Percentiles rank a stretch among this genome's conserved stretches.
These are phyloP conservation scores for Morus bassanus DNA, from an alignment of 2,797 vertebrate species.

Conservation along the genomic window DNA sequence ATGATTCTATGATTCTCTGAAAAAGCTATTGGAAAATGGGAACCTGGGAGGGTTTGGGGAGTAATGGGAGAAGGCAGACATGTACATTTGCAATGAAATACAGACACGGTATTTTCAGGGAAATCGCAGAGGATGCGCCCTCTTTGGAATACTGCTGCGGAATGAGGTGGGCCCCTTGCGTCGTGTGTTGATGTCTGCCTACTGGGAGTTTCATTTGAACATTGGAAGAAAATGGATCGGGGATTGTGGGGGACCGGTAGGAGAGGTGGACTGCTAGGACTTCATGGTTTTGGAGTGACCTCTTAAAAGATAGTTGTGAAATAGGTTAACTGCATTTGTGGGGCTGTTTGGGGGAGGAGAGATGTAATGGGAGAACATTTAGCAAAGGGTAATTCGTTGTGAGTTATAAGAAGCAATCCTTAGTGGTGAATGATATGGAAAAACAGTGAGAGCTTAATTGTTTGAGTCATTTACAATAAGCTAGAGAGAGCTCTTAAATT, in stretches of 20 bases:
- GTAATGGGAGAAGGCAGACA: accelerated
- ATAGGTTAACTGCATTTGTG: background rate
- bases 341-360: background rate
- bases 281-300: background rate
- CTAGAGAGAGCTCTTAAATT: background rate
- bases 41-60: background rate
- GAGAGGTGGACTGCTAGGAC: background rate
- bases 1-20: too few relatives aligned
- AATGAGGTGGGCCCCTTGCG: background rate
- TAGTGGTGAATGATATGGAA: background rate
- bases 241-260: background rate
- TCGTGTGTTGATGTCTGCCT: too few relatives aligned
- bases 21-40: background rate
- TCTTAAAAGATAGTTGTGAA: background rate
- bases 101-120: background rate
- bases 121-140: background rate
- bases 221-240: background rate
- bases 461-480: background rate
- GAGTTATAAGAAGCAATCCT: background rate
- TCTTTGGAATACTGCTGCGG: background rate
- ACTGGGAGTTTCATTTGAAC: background rate
- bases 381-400: background rate
- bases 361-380: background rate
- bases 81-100: background rate
- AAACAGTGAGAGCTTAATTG: background rate